Conservation (phyloP, 2,797 vertebrate species). For the Protosalanx chinensis region DNA sequence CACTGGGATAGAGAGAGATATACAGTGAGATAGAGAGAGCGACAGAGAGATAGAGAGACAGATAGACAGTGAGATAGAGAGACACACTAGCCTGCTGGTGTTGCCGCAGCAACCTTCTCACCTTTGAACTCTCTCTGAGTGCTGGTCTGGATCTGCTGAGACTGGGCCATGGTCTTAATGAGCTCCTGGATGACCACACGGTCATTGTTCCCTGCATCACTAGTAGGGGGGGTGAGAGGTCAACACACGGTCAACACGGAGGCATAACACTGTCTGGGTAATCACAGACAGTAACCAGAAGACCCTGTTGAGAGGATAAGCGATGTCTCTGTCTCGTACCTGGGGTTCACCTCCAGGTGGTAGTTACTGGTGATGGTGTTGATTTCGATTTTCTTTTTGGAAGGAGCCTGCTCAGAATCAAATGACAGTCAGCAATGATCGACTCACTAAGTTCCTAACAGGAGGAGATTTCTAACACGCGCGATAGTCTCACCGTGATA, state of each 20-base stretch:
- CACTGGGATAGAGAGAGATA: slow-evolving; percentile 67
- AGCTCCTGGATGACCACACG: slow-evolving; percentile 96
- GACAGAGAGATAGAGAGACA: no score
- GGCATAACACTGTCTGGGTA: no score
- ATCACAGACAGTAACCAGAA: not conserved
- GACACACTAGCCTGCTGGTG: not conserved
- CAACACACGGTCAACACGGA: not conserved
- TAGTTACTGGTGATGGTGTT: slow-evolving; percentile 99
- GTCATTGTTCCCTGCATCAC: slow-evolving; percentile 92
- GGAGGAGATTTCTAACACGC: slow-evolving; percentile 33
- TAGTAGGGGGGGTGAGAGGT: slow-evolving; percentile 41
- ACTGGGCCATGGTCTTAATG: slow-evolving; percentile 94
- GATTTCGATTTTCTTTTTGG: slow-evolving; percentile 98
- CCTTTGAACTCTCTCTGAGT: slow-evolving; percentile 96
- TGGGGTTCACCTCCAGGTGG: slow-evolving; percentile 95
- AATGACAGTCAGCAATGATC: not conserved
- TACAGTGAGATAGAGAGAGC: not conserved
- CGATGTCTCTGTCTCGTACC: slow-evolving; percentile 64
- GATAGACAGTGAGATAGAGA: no score
- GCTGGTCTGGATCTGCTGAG: slow-evolving; percentile 94
- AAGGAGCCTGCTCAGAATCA: slow-evolving; percentile 79
- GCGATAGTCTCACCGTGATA: slow-evolving; percentile 76
- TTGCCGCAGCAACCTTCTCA: slow-evolving; percentile 38
- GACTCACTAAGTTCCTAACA: not conserved
- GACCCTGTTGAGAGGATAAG: not conserved